phyloP scores from a whole-genome alignment of 2,888 invertebrate genomes.

The Drosophila infuscata region DNA sequence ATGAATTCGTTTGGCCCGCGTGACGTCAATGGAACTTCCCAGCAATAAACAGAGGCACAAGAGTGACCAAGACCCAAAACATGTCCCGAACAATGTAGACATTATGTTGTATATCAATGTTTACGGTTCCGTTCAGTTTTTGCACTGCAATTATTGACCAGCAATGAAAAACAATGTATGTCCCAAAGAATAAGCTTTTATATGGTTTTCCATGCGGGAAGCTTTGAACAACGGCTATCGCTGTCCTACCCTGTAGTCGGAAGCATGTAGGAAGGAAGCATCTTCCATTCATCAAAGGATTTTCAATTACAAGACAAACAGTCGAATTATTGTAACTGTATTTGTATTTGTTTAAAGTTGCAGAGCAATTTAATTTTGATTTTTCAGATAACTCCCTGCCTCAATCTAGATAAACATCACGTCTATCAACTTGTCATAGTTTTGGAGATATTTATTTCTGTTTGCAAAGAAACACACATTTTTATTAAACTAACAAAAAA shows the following conservation, averaged over 20 bases:
- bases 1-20: conserved; percentile 58
- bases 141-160: conserved; percentile 63
- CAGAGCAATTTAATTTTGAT: background rate
- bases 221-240: conserved; percentile 30
- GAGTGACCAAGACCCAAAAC: conserved; percentile 1
- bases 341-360: background rate
- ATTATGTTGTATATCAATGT: conserved; percentile 10
- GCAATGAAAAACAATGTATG: conserved; percentile 53
- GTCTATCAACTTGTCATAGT: background rate
- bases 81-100: conserved; percentile 10
- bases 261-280: background rate
- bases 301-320: background rate
- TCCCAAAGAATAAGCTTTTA: conserved; percentile 58
- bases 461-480: too few relatives aligned
- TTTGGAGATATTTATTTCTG: background rate
- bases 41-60: conserved; percentile 30
- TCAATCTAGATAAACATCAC: background rate
- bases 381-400: background rate
- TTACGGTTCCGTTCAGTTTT: conserved; percentile 19
- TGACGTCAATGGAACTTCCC: conserved; percentile 71
- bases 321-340: background rate
- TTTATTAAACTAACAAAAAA: background rate
- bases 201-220: conserved; percentile 42
- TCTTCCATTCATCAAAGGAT: background rate
- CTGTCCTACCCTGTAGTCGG: background rate